phyloP scores from a whole-genome alignment of 1,140 invertebrate genomes.

The Muscidifurax raptorellus region DNA sequence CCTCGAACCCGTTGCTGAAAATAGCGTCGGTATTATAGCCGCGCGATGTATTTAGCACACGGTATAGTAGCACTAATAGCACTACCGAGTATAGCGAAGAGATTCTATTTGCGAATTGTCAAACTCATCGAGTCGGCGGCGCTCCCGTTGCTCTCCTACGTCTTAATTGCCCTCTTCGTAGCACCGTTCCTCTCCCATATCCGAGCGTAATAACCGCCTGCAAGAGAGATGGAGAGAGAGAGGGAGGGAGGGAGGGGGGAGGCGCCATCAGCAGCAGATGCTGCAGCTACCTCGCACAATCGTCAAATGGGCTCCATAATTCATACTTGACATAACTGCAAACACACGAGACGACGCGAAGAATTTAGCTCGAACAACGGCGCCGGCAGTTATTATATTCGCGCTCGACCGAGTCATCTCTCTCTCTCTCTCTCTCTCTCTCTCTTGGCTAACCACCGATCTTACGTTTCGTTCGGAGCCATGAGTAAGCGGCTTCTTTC shows the following conservation, averaged over 20 bases:
- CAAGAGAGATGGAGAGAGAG: neutral
- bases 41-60: neutral
- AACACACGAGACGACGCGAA: conserved; percentile 1
- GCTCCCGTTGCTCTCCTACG: neutral
- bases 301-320: conserved; percentile 11
- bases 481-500: conserved; percentile 24
- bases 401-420: conserved; percentile 6
- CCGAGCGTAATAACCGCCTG: neutral
- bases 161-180: neutral
- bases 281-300: conserved; percentile 13
- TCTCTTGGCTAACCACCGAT: neutral
- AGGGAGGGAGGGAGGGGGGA: too few relatives aligned
- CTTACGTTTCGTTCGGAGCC: neutral
- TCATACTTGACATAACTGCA: conserved; percentile 28
- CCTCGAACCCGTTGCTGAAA: neutral
- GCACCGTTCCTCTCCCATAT: neutral
- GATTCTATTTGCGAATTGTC: neutral
- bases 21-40: neutral
- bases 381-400: conserved; percentile 9
- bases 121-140: neutral
- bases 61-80: too few relatives aligned
- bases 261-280: neutral
- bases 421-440: neutral
- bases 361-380: conserved; percentile 18
- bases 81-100: too few relatives aligned